Evolutionary conservation across 2,797 vertebrate species (phyloP).

Genomic region (Orestias chungarensis): DNA sequence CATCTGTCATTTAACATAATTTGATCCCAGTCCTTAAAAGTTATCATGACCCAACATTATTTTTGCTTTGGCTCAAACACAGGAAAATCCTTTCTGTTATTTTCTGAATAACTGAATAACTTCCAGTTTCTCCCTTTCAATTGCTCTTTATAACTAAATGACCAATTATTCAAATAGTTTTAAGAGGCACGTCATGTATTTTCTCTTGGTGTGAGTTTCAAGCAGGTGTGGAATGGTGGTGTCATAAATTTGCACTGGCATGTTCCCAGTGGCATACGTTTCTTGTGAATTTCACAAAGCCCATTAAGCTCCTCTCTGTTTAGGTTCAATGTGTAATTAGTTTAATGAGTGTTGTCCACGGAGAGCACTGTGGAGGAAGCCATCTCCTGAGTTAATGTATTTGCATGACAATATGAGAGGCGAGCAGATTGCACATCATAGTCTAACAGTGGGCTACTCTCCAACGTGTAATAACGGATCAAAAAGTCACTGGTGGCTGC

Average conservation of each 20-base stretch:
- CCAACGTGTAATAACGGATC: conserved; percentile 72
- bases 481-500: conserved; percentile 71
- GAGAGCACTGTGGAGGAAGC: conserved; percentile 70
- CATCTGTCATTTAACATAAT: neutral
- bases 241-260: conserved; percentile 56
- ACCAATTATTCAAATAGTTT: conserved; percentile 28
- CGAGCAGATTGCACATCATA: conserved; percentile 80
- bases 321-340: conserved; percentile 79
- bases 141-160: conserved; percentile 13
- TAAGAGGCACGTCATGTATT: conserved; percentile 19
- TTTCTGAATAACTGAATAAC: conserved; percentile 4
- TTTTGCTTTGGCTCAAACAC: neutral
- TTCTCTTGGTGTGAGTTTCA: conserved; percentile 37
- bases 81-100: neutral
- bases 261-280: conserved; percentile 65
- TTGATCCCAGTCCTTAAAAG: neutral
- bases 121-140: conserved; percentile 13
- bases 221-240: conserved; percentile 57
- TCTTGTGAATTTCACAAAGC: conserved; percentile 73
- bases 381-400: conserved; percentile 69
- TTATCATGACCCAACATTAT: too few species aligned
- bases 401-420: conserved; percentile 74
- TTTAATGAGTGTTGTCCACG: conserved; percentile 79
- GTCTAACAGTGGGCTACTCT: conserved; percentile 71
- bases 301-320: conserved; percentile 75